Percentiles rank a stretch among this genome's conserved stretches.
Evolutionary conservation across 2,113 vertebrate genomes (phyloP).

Genomic region (Strigops habroptila): DNA sequence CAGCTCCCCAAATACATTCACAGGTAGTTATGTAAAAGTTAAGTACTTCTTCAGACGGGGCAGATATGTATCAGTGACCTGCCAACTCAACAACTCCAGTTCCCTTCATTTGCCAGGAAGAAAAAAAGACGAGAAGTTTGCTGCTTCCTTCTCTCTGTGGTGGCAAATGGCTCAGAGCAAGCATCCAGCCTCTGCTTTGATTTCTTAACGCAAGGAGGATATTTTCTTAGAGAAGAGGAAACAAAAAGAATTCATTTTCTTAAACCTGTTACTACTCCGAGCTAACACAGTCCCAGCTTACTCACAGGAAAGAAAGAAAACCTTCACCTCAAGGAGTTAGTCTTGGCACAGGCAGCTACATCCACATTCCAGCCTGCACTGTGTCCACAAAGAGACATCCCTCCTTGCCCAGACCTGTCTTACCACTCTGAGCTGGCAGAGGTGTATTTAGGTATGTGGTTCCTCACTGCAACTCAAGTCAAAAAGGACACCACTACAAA

Average conservation of each 20-base stretch:
- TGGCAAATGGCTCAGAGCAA: not conserved
- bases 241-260: not conserved
- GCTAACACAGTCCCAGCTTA: not conserved
- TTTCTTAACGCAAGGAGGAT: not conserved
- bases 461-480: not conserved
- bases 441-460: not conserved
- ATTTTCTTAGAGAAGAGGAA: not conserved
- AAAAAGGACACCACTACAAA: not conserved
- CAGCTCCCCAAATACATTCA: not conserved
- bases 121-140: not conserved
- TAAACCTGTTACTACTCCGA: not conserved
- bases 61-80: not conserved
- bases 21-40: conserved; percentile 16
- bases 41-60: conserved; percentile 16
- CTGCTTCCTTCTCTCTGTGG: not conserved
- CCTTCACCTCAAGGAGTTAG: conserved; percentile 16
- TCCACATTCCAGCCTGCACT: conserved; percentile 17
- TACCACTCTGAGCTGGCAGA: not conserved
- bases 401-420: conserved; percentile 5
- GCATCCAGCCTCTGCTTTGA: not conserved
- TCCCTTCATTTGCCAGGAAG: not conserved
- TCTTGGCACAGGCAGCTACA: conserved; percentile 14
- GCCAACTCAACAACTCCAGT: conserved; percentile 8
- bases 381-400: not conserved
- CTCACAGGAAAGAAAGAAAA: conserved; percentile 44